phyloP scores from a whole-genome alignment of 2,888 invertebrate species.

The Microdon myrmicae region DNA sequence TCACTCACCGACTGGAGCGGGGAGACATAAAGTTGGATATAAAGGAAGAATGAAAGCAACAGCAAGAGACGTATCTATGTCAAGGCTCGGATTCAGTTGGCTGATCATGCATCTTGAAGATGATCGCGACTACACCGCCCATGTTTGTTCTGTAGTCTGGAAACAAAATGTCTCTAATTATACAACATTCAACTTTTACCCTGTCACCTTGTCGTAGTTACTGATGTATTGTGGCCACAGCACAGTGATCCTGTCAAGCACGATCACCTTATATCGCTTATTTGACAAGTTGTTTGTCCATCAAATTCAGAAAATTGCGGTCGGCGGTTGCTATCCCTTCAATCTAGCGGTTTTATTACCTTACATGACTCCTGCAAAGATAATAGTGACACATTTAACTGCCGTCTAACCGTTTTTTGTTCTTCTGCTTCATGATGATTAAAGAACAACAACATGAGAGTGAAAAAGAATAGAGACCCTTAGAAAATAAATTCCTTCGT shows the following conservation, averaged over 20 bases:
- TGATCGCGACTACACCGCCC: slow-evolving; percentile 20
- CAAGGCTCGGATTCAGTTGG: slow-evolving; percentile 15
- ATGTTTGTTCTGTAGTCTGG: slow-evolving; percentile 32
- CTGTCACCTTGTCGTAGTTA: slow-evolving; percentile 20
- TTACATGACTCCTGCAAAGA: too few relatives aligned
- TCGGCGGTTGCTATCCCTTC: slow-evolving; percentile 19
- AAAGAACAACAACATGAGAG: too few relatives aligned
- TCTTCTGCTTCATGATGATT: too few relatives aligned
- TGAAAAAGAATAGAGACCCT: too few relatives aligned
- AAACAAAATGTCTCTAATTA: slow-evolving; percentile 39
- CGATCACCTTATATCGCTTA: slow-evolving; percentile 9
- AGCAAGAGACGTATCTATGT: too few relatives aligned
- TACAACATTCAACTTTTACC: neutral
- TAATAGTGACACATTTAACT: too few relatives aligned
- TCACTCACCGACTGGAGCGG: too few relatives aligned
- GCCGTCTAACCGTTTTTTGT: too few relatives aligned
- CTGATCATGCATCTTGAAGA: slow-evolving; percentile 20
- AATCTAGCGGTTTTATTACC: slow-evolving; percentile 8
- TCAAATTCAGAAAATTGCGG: slow-evolving; percentile 18
- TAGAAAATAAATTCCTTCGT: too few relatives aligned
- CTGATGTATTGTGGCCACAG: too few relatives aligned
- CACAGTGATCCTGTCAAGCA: neutral
- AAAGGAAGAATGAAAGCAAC: neutral
- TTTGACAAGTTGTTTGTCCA: slow-evolving; percentile 21
- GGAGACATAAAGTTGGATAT: too few relatives aligned